Evolutionary conservation across 2,113 vertebrate species (phyloP), one percentile per base, ranked within the genome.

Genomic region (Ceyx margarethae): DNA sequence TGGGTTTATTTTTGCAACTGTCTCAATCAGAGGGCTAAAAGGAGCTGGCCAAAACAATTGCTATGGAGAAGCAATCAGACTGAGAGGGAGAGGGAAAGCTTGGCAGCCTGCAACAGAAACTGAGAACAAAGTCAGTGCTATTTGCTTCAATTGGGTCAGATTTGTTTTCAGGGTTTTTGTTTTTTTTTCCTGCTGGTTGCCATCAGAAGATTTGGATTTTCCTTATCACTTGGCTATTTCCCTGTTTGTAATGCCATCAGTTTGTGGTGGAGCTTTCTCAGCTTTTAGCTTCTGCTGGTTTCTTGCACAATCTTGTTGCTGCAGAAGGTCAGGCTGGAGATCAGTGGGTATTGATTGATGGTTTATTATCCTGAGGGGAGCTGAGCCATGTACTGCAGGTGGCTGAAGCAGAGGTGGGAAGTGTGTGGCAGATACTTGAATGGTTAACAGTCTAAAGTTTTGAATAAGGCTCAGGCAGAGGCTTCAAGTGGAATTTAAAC

Each of bases 41-140:
- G 53, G 84, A 92, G 51, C 83, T 35, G 15, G 72, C 90, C 93
- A 94, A 85, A 92, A 89, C 93, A 91, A 96, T 81, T 73, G 81
- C 93, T 92, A 13, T 76, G 89, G 95, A 94, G 94, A 87, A 95
- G 94, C 85, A 79, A 80, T 95, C 87, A 54, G 94, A 91, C 88
- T 77, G 58, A 74, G 85, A 79, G 37, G 37, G 90, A 80, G 79
- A 79, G 67, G 91, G 90, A 46, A 87, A 90, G 15, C 72, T 95
- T 94, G 93, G 91, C 93, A 80, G 51, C 50, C 61, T 21, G 81
- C 75, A 88, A 64, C 26, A 94, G 91, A 77, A 91, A 42, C 25
- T 33, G 89, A 87, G 87, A 81, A 85, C 89, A 76, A 69, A 91
- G 78, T 91, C 72, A 19, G 21, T 79, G 93, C 85, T 87, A 50